Base-by-base conservation (phyloP, 2,113 vertebrate genomes). In the Propithecus coquereli region DNA sequence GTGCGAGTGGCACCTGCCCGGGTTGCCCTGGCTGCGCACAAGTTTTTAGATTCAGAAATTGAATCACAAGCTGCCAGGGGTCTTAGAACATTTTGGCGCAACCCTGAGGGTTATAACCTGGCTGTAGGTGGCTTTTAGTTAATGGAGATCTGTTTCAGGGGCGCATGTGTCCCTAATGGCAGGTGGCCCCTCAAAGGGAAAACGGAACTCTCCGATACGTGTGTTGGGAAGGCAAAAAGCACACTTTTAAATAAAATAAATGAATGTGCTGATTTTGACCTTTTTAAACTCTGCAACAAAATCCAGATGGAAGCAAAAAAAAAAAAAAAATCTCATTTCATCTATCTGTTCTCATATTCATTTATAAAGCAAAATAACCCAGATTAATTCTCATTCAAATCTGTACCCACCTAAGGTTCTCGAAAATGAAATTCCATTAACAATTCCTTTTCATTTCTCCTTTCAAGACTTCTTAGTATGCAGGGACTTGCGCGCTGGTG, bases 341-440 rank as follows among this genome's bases (percentile, higher is more conserved):
- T 84, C 45, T 32, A 59, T 65, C 17, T 0, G 3, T 45, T 83
- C 74, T 70, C 43, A 20, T 47, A 90, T 84, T 92, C 90, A 86
- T 91, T 87, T 94, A 79, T 59, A 90, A 91, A 83, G 95, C 80
- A 80, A 94, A 96, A 93, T 10, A 74, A 45, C 66, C 20, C 37
- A 66, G 86, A 52, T 87, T 88, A 59, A 74, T 96, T 95, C 80
- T 71, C 92, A 85, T 88, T 85, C 77, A 68, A 68, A 79, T 68
- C 59, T 25, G 61, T 10, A 73, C 59, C 40, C 52, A 91, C 50
- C 85, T 71, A 73, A 89, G 82, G 66, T 86, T 90, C 66, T 37
- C 18, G 82, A 74, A 84, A 92, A 94, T 82, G 83, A 70, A 88
- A 91, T 82, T 37, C 54, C 83, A 89, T 63, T 57, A 93, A 40